phyloP scores from a whole-genome alignment of 2,888 invertebrate genomes.

The Chrysina gloriosa region DNA sequence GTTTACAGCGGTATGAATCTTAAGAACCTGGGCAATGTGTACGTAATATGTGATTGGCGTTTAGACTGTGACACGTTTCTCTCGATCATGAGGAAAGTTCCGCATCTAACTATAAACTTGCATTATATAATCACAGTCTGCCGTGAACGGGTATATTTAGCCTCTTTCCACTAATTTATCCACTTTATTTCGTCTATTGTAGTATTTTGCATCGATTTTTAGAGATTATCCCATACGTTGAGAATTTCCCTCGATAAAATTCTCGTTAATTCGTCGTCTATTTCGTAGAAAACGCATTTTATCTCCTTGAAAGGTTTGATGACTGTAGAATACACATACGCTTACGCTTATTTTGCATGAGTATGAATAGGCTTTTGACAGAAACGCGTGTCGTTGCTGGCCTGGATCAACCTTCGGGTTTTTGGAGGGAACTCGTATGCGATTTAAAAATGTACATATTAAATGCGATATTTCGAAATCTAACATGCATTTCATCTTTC shows the following conservation, averaged over 20 bases:
- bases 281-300: conserved; percentile 38
- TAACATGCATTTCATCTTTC: conserved; percentile 19
- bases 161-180: conserved; percentile 25
- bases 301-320: conserved; percentile 41
- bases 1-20: conserved; percentile 38
- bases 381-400: conserved; percentile 50
- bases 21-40: conserved; percentile 61
- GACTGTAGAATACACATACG: conserved; percentile 46
- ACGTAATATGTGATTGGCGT: conserved; percentile 59
- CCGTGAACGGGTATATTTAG: conserved; percentile 43
- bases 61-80: conserved; percentile 61
- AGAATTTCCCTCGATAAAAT: background rate
- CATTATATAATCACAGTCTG: conserved; percentile 56
- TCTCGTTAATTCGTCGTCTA: conserved; percentile 4
- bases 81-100: conserved; percentile 53
- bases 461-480: conserved; percentile 26
- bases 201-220: conserved; percentile 9
- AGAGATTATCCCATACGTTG: background rate
- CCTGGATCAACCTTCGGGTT: conserved; percentile 47
- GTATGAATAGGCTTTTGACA: conserved; percentile 46
- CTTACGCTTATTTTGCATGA: conserved; percentile 41
- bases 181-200: conserved; percentile 19
- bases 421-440: conserved; percentile 64
- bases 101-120: conserved; percentile 34
- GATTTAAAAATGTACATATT: conserved; percentile 48